A percentile compares a stretch with the other conserved stretches of the same genome.
Evolutionary conservation across 2,888 invertebrate species (phyloP).

Genomic region (Caenorhabditis japonica): DNA sequence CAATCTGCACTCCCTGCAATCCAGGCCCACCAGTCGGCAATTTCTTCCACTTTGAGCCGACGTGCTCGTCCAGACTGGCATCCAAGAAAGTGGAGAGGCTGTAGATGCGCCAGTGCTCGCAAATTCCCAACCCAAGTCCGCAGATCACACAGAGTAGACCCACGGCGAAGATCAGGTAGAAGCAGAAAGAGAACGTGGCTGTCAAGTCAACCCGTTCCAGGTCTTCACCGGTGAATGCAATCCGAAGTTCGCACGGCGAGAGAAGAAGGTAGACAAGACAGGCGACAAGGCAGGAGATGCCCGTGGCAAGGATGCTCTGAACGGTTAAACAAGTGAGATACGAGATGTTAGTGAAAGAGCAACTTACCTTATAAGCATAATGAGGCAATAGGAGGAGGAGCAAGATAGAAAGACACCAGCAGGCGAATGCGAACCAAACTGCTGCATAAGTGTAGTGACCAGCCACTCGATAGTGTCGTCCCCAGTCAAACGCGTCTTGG

Average conservation of each 20-base stretch:
- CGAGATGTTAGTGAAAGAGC: too few relatives aligned
- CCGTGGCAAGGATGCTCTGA: conserved; percentile 59
- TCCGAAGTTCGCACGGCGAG: conserved; percentile 68
- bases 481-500: conserved; percentile 73
- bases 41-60: conserved; percentile 63
- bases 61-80: conserved; percentile 69
- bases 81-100: conserved; percentile 72
- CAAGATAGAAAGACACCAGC: conserved; percentile 68
- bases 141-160: conserved; percentile 67
- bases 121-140: conserved; percentile 61
- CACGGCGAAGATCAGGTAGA: conserved; percentile 70
- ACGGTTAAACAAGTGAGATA: too few relatives aligned
- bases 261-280: conserved; percentile 67
- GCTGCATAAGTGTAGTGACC: conserved; percentile 72
- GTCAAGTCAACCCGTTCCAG: conserved; percentile 63
- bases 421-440: conserved; percentile 57
- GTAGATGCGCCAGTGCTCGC: conserved; percentile 72
- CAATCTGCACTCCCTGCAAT: conserved; percentile 32
- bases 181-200: conserved; percentile 70
- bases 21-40: conserved; percentile 28
- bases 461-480: conserved; percentile 71
- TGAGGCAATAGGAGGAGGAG: conserved; percentile 72
- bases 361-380: conserved; percentile 51
- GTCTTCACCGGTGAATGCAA: conserved; percentile 68
- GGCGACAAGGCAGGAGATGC: conserved; percentile 65